Conservation (phyloP, 2,797 vertebrate species). For the Myioborus miniatus region DNA sequence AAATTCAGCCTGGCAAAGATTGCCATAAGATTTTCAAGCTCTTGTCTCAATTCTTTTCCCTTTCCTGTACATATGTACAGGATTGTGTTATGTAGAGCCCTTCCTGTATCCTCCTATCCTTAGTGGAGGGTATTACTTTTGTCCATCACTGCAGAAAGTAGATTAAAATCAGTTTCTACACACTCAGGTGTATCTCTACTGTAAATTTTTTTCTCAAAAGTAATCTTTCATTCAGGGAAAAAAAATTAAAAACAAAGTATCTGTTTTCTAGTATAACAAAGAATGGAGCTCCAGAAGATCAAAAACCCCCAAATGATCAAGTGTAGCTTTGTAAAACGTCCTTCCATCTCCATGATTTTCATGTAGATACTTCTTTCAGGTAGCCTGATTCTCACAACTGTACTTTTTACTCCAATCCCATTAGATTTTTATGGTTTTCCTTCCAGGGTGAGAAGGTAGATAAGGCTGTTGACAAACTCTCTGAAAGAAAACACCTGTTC, state of each 20-base stretch:
- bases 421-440: background rate
- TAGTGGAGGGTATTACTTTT: background rate
- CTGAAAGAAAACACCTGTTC: background rate
- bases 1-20: background rate
- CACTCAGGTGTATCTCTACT: background rate
- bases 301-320: background rate
- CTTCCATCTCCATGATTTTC: background rate
- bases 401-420: background rate
- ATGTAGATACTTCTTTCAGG: background rate
- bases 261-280: background rate
- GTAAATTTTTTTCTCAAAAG: background rate
- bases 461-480: background rate
- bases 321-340: background rate
- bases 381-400: background rate
- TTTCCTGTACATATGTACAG: background rate
- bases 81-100: background rate
- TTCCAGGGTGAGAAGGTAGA: background rate
- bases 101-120: background rate
- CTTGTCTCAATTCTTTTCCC: background rate
- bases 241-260: background rate
- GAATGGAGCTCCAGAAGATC: background rate
- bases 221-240: background rate
- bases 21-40: background rate
- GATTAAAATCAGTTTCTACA: background rate
- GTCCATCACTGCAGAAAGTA: background rate